Percentiles rank a stretch among this genome's conserved stretches.
phyloP scores from a whole-genome alignment of 2,888 invertebrate species.

The Cephus nigrinus region DNA sequence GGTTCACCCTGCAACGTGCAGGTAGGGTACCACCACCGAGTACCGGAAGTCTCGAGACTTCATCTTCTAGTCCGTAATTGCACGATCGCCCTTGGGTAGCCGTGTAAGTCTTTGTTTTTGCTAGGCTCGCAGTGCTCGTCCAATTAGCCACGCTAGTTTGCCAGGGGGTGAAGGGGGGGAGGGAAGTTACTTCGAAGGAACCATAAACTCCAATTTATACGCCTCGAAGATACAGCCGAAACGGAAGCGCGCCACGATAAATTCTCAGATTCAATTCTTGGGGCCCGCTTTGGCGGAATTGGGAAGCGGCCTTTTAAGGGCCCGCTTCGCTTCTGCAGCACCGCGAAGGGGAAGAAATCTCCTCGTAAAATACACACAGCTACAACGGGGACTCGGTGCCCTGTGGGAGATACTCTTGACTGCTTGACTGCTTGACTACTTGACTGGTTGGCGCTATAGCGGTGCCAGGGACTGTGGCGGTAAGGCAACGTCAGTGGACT shows the following conservation, averaged over 20 bases:
- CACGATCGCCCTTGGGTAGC: neutral
- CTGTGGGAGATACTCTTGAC: neutral
- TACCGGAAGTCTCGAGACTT: neutral
- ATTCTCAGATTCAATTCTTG: slow-evolving; percentile 63
- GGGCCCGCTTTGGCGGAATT: slow-evolving; percentile 27
- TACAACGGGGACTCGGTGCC: neutral
- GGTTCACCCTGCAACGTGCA: neutral
- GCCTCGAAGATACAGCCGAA: slow-evolving; percentile 34
- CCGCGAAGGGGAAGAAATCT: neutral
- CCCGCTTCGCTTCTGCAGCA: neutral
- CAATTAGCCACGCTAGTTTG: neutral
- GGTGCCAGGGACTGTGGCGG: neutral
- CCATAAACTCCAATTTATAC: slow-evolving; percentile 1
- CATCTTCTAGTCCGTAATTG: neutral
- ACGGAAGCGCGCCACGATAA: slow-evolving; percentile 65
- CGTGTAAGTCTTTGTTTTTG: neutral
- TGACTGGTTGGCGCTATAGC: neutral
- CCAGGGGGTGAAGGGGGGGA: neutral
- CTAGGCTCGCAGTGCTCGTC: neutral
- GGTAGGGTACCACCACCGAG: neutral
- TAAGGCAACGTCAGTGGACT: too few relatives aligned
- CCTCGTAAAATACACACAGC: neutral
- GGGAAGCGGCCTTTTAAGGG: slow-evolving; percentile 1
- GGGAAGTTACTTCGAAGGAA: neutral
- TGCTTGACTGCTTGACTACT: neutral